Conservation (phyloP, 2,113 vertebrate species). For the Oxygymnocypris stewartii region DNA sequence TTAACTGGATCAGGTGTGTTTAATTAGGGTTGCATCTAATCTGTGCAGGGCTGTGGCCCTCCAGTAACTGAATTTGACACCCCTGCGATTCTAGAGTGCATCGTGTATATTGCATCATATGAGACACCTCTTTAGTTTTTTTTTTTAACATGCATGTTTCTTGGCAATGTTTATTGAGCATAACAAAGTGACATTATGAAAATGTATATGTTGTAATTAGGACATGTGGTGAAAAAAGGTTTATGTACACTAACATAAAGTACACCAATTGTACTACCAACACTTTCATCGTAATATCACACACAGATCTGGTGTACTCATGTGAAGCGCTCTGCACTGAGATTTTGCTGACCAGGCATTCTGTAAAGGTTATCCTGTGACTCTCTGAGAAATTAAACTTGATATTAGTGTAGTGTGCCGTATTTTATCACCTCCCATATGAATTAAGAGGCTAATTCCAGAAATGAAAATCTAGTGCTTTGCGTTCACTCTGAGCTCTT, state of each 20-base stretch:
- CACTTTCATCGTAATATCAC: not conserved
- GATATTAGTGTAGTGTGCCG: not conserved
- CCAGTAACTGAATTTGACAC: no score
- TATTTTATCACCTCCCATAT: conserved; percentile 40
- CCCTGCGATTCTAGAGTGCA: not conserved
- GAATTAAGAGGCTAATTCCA: conserved; percentile 71
- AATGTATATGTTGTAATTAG: not conserved
- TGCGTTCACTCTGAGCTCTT: not conserved
- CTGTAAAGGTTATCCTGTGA: conserved; percentile 40
- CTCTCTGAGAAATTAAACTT: conserved; percentile 17
- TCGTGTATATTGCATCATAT: not conserved
- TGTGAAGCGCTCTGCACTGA: not conserved
- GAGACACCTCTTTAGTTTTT: not conserved
- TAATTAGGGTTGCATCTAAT: no score
- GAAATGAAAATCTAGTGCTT: conserved; percentile 9
- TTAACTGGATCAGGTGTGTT: no score
- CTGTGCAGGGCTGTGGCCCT: no score
- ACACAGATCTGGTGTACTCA: not conserved
- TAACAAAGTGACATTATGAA: not conserved
- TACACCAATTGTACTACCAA: not conserved
- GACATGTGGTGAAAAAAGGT: not conserved
- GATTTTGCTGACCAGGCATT: conserved; percentile 20
- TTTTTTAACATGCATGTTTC: not conserved
- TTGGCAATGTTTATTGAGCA: not conserved
- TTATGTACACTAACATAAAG: not conserved